Base-by-base conservation (phyloP, 2,113 vertebrate genomes). In the Pterocles gutturalis region DNA sequence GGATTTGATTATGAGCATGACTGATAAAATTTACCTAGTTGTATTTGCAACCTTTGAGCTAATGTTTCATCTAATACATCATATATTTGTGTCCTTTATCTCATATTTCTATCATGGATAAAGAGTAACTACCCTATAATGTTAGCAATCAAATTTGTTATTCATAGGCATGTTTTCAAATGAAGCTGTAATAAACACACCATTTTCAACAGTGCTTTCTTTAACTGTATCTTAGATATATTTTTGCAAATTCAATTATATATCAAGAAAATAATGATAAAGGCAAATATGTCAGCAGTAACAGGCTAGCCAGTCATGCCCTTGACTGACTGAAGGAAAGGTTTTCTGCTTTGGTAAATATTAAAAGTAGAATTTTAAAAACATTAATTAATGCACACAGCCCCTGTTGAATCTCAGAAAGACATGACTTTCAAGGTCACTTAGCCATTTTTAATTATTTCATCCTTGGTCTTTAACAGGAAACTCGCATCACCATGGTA, bases 261-360 rank as follows among this genome's bases (percentile, higher is more conserved):
- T 28, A 34, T 28, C 34, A 90, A 83, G 29, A 67, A 70, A 88
- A 80, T 28, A 2, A 51, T 26, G 43, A 29, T 55, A 62, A 66
- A 70, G 33, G 43, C 3, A 17, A 86, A 48, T 55, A 70, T 41
- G 58, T 75, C 38, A 86, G 38, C 38, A 71, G 18, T 48, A 24
- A 55, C 22, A n/a, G 38, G 29, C 7, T 66, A 14, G 17, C 9
- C n/a, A 67, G 18, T 48, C 33, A 54, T 93, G 62, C 38, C 90
- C 82, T 80, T 94, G 80, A 33, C 29, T 83, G 72, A 31, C 61
- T 66, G 66, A 86, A 10, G 9, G 14, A 94, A 86, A 90, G 26
- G 8, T 78, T 78, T 94, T 83, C 83, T 94, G 38, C 67, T 92
- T 89, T 89, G 46, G 67, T 96, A 96, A 95, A 90, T 93, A 93